These are phyloP conservation scores for Cettia cetti DNA, from an alignment of 2,113 vertebrate species.

Conservation along the genomic window DNA sequence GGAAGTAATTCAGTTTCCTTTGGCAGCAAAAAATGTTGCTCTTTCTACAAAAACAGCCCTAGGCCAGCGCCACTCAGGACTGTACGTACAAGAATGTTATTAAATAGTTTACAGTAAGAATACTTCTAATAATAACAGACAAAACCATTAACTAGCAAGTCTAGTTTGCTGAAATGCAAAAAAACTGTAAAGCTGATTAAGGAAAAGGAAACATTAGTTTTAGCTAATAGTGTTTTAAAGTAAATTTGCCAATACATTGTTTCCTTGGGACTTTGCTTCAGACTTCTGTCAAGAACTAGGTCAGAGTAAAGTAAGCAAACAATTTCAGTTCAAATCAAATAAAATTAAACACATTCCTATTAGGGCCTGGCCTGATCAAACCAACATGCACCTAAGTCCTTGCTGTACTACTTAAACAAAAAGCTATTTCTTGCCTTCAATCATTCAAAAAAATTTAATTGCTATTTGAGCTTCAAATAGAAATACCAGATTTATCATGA, in stretches of 20 bases:
- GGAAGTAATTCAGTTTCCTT: neutral
- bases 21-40: neutral
- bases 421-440: neutral
- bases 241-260: neutral
- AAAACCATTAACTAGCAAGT: neutral
- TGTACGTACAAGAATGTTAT: neutral
- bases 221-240: conserved; percentile 17
- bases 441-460: neutral
- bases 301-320: conserved; percentile 22
- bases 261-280: neutral
- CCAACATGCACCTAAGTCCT: neutral
- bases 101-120: neutral
- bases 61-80: neutral
- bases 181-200: neutral
- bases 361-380: neutral
- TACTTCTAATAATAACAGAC: neutral
- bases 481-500: neutral
- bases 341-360: conserved; percentile 13
- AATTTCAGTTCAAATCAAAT: conserved; percentile 12
- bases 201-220: conserved; percentile 19
- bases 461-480: neutral
- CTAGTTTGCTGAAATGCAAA: neutral
- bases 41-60: neutral
- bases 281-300: neutral
- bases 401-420: neutral